Conservation (phyloP, 2,888 invertebrate species). For the Euspilapteryx auroguttella region DNA sequence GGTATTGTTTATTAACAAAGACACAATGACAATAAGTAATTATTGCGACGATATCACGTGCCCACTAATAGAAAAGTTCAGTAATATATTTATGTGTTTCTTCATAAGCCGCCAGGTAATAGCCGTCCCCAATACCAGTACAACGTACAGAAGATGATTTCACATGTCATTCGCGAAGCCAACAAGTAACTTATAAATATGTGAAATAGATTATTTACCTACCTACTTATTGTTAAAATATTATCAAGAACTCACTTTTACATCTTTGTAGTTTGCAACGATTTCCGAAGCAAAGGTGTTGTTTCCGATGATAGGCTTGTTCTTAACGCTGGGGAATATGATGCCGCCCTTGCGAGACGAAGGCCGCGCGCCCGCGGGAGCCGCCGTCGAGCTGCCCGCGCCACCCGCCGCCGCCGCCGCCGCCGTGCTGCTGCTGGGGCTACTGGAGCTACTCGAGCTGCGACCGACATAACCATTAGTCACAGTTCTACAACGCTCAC, state of each 20-base stretch:
- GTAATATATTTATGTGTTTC: no score
- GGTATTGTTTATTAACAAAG: no score
- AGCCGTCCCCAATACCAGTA: no score
- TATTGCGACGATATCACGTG: background rate
- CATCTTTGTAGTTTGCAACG: slow-evolving; percentile 75
- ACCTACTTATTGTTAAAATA: no score
- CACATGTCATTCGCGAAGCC: background rate
- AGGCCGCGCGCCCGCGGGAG: slow-evolving; percentile 39
- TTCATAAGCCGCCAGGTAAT: no score
- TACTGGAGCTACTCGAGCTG: slow-evolving; percentile 24
- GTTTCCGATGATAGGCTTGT: slow-evolving; percentile 84
- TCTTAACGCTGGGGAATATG: slow-evolving; percentile 90
- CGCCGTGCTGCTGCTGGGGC: slow-evolving; percentile 18
- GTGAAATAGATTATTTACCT: no score
- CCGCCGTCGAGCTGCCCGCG: slow-evolving; percentile 17
- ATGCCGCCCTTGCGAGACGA: slow-evolving; percentile 74
- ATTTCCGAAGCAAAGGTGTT: slow-evolving; percentile 80
- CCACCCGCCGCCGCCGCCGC: slow-evolving; percentile 24
- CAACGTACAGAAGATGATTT: background rate
- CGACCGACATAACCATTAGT: slow-evolving; percentile 44
- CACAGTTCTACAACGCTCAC: slow-evolving; percentile 17
- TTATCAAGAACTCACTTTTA: slow-evolving; percentile 70
- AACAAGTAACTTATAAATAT: background rate
- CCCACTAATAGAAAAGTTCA: no score
- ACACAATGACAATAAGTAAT: background rate